Base-by-base conservation (phyloP, 2,797 vertebrate species). In the Cuniculus paca region DNA sequence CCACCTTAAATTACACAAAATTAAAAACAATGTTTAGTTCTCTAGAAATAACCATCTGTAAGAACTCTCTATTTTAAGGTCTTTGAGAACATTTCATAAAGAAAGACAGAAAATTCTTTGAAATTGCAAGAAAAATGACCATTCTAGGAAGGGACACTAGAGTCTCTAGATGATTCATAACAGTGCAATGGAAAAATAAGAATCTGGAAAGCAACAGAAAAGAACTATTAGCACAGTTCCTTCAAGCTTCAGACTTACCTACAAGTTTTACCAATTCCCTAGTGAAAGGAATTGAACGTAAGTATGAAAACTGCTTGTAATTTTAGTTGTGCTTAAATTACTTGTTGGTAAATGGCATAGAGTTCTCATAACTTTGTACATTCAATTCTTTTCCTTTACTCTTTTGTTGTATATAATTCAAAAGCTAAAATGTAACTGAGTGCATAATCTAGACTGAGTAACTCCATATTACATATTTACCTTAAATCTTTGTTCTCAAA, bases 221-320 rank as follows among this genome's bases (percentile, higher is more conserved):
- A 11, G 34, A 75, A 70, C 1, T 1, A 1, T 68, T 34, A 78
- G 42, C 58, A 16, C 22, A 5, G 56, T 39, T 80, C 22, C 82
- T 92, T 58, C 54, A 65, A 48, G 11, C 14, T 45, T 42, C 70
- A 61, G 4, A 20, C 5, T 54, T 26, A 3, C 4, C 89, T 90
- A 8, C 7, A 45, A 34, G 8, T 61, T 74, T 78, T 90, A n/a
- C 11, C 48, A 79, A 12, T 79, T 83, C 42, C 5, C 80, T 74
- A 31, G 1, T 61, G 74, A 86, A n/a, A 78, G 91, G 11, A 85
- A 87, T 31, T 80, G 26, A 87, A 82, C 85, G 36, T 63, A 89
- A 74, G 39, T 75, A 77, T 56, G 14, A 91, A 95, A 92, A 89
- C 42, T 45, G 24, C 56, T 84, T 77, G 12, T 50, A 90, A 80